These are phyloP conservation scores for Odontothrips loti DNA, from an alignment of 2,888 invertebrate genomes.

Conservation along the genomic window DNA sequence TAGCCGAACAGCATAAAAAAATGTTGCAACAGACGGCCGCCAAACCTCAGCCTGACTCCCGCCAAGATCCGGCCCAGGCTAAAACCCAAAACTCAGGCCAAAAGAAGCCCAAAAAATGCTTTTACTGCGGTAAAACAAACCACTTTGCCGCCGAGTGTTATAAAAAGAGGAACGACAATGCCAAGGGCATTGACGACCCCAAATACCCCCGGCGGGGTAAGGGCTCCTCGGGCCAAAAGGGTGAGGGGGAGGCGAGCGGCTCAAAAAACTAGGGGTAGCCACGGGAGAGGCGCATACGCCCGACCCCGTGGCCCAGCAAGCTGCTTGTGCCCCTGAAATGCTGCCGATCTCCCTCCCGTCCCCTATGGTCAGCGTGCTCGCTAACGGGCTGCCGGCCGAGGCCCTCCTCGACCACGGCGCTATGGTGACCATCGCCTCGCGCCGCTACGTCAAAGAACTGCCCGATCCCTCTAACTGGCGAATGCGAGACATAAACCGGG, in stretches of 20 bases:
- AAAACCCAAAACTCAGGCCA: not conserved
- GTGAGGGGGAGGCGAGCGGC: not conserved
- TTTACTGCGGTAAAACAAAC: no score
- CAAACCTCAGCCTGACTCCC: not conserved
- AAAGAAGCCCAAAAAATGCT: not conserved
- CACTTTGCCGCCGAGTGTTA: not conserved
- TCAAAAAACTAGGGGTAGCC: not conserved
- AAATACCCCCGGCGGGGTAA: not conserved
- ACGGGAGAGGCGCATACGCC: not conserved
- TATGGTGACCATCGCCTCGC: not conserved
- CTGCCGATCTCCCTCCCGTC: not conserved
- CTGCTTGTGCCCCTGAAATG: not conserved
- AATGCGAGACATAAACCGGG: not conserved
- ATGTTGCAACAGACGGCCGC: not conserved
- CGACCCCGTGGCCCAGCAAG: not conserved
- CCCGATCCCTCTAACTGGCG: not conserved
- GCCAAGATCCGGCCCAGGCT: not conserved
- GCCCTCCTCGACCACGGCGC: not conserved
- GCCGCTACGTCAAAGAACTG: not conserved
- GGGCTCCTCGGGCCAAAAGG: not conserved
- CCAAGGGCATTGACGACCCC: not conserved
- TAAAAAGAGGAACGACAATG: not conserved
- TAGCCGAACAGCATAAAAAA: not conserved
- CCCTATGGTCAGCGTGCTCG: not conserved
- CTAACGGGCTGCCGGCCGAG: not conserved